phyloP scores from a whole-genome alignment of 1,140 invertebrate genomes.

The Orussus abietinus region DNA sequence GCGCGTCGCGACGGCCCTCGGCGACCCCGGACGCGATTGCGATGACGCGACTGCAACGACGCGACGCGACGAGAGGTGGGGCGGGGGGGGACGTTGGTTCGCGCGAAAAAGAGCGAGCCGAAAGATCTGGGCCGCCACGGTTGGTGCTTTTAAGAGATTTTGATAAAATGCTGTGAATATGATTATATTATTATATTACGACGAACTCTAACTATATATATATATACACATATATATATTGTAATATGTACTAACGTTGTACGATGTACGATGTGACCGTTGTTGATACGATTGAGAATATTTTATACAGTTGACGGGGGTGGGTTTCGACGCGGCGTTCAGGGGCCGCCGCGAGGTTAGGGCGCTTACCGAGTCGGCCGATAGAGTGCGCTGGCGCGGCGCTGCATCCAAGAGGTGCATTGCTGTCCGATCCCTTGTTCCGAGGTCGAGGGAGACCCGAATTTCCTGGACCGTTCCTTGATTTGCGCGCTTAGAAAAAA shows the following conservation, averaged over 20 bases:
- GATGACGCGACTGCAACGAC: too few relatives aligned
- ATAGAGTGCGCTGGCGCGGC: background rate
- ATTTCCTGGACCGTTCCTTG: too few relatives aligned
- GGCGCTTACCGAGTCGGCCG: background rate
- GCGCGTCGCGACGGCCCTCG: too few relatives aligned
- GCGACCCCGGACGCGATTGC: too few relatives aligned
- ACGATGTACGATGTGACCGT: conserved; percentile 50
- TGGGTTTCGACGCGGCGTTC: conserved; percentile 11
- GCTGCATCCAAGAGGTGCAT: too few relatives aligned
- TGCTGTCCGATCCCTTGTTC: too few relatives aligned
- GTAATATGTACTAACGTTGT: conserved; percentile 42
- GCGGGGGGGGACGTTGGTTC: too few relatives aligned
- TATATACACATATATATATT: conserved; percentile 1
- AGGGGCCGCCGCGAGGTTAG: too few relatives aligned
- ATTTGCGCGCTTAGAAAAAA: too few relatives aligned
- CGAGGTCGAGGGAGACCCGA: too few relatives aligned
- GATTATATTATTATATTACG: conserved; percentile 51
- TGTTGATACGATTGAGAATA: conserved; percentile 54
- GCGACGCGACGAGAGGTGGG: too few relatives aligned
- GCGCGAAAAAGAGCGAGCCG: conserved; percentile 17
- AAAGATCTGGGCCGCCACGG: conserved; percentile 38
- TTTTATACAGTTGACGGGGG: conserved; percentile 49
- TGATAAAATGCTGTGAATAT: conserved; percentile 55
- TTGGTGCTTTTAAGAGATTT: conserved; percentile 54
- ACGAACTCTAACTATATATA: conserved; percentile 43